Evolutionary conservation across 2,113 vertebrate genomes (phyloP), one percentile per base, ranked within the genome.

Genomic region (Dermatemys mawii): DNA sequence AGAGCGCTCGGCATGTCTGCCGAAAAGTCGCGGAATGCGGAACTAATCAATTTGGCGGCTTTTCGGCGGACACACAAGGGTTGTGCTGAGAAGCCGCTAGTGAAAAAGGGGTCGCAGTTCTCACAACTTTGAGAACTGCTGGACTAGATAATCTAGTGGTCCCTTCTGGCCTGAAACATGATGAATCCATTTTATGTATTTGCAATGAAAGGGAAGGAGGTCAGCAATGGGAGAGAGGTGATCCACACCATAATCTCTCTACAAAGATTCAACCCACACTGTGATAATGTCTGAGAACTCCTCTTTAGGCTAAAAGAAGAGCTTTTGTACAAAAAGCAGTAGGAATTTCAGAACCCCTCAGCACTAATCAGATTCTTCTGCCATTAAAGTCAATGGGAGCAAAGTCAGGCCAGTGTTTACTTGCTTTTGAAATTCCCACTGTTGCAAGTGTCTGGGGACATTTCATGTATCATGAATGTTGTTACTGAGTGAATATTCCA

Each of bases 351-450:
- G 17, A 46, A 91, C 41, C 24, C 3, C 38, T 84, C 29, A 60
- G 60, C 86, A 81, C n/a, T 60, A 86, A 91, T 35, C 54, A 88
- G 75, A 95, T 96, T 91, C 81, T 97, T 97, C 88, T 94, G 80
- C 95, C 95, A 90, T 97, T 88, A 95, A 95, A 96, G 97, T 1
- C 88, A 88, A 93, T 26, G 38, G 50, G 21, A 94, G 51, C 76
- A 80, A 38, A 81, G 75, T 46, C 75, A 35, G 29, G 21, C 50
- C 27, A 88, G 54, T 70, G 89, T 67, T 67, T 67, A 67, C 35
- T 75, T 75, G 41, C 70, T 44, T 75, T 75, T 44, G 70, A 75
- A 41, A 44, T 11, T 75, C 22, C 41, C 70, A 75, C 3, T 75
- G 11, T 24, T 75, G 38, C 10, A 17, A 60, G 89, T 83, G 91